phyloP scores from a whole-genome alignment of 2,888 invertebrate species.

The Noctua fimbriata region DNA sequence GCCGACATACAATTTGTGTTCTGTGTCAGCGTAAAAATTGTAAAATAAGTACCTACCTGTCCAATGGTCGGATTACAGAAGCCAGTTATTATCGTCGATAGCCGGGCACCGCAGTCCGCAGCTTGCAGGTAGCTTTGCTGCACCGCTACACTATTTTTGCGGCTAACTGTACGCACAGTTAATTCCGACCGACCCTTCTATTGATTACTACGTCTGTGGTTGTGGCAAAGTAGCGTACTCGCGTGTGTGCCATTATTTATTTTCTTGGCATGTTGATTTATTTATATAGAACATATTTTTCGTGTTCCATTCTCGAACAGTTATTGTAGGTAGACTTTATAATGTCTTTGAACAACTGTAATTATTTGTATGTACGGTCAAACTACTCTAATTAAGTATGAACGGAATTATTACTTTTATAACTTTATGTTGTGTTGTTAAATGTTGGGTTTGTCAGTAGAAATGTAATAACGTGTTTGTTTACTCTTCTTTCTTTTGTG shows the following conservation, averaged over 20 bases:
- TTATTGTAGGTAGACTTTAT: conserved; percentile 37
- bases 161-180: conserved; percentile 55
- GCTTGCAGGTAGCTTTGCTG: conserved; percentile 51
- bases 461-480: conserved; percentile 19
- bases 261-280: conserved; percentile 63
- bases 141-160: conserved; percentile 49
- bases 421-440: conserved; percentile 19
- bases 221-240: conserved; percentile 51
- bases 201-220: conserved; percentile 60
- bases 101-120: conserved; percentile 7
- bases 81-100: conserved; percentile 45
- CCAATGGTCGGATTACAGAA: conserved; percentile 49
- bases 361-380: conserved; percentile 10
- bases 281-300: conserved; percentile 56
- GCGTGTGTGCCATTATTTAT: conserved; percentile 65
- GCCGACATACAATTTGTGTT: conserved; percentile 45
- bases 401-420: conserved; percentile 20
- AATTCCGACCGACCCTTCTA: conserved; percentile 56
- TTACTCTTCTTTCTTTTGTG: conserved; percentile 35
- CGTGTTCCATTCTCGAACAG: conserved; percentile 45
- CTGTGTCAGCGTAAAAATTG: conserved; percentile 52
- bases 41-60: conserved; percentile 54
- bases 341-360: conserved; percentile 46
- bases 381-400: conserved; percentile 38
- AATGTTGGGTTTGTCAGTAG: conserved; percentile 6